phyloP scores from a whole-genome alignment of 2,797 vertebrate genomes.

The Anguilla anguilla region DNA sequence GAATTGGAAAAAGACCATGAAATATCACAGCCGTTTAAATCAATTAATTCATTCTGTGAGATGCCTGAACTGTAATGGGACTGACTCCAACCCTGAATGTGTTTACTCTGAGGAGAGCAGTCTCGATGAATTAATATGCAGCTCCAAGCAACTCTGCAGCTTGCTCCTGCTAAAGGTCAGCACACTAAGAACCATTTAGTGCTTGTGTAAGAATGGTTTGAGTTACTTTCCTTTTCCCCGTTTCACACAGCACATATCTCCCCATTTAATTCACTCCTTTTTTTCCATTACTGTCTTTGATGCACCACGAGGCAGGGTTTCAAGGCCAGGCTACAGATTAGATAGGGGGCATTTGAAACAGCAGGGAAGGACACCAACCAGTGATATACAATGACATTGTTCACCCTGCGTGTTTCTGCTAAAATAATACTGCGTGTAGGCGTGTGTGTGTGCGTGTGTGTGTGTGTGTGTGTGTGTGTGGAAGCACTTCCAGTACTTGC shows the following conservation, averaged over 20 bases:
- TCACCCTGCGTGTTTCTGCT: not conserved
- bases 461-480: not conserved
- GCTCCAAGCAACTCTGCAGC: conserved; percentile 1
- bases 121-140: not conserved
- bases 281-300: not conserved
- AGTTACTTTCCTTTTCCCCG: not conserved
- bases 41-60: too few relatives aligned
- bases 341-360: conserved; percentile 65
- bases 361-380: conserved; percentile 46
- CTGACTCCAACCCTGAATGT: too few relatives aligned
- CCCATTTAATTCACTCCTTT: not conserved
- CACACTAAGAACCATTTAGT: not conserved
- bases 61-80: too few relatives aligned
- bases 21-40: too few relatives aligned
- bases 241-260: not conserved
- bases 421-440: not conserved
- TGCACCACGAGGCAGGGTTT: conserved; percentile 52
- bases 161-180: conserved; percentile 46
- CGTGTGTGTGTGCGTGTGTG: conserved; percentile 1
- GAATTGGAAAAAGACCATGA: too few relatives aligned
- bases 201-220: not conserved
- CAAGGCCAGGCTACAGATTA: conserved; percentile 66
- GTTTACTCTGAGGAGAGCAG: not conserved
- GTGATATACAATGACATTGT: conserved; percentile 49
- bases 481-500: not conserved